These are phyloP conservation scores for Trachymyrmex cornetzi DNA, from an alignment of 1,140 invertebrate species.

Conservation along the genomic window DNA sequence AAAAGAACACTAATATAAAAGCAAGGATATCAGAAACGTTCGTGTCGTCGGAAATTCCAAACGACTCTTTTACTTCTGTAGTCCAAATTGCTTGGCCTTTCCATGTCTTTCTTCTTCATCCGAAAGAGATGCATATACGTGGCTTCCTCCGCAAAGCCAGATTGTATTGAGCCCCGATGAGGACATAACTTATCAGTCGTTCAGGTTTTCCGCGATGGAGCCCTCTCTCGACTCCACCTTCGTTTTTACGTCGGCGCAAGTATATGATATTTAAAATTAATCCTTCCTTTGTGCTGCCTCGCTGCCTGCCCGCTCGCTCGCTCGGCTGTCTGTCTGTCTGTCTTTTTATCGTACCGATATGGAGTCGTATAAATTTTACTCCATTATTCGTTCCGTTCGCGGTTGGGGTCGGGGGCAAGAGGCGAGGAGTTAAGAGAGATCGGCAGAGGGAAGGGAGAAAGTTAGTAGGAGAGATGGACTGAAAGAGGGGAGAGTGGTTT, in stretches of 20 bases:
- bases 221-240: conserved; percentile 74
- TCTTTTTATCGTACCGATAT: conserved; percentile 86
- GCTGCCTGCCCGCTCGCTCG: conserved; percentile 60
- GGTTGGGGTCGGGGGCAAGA: conserved; percentile 64
- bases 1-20: background rate
- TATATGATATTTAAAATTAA: conserved; percentile 87
- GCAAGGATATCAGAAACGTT: conserved; percentile 10
- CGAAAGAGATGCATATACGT: conserved; percentile 51
- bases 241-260: conserved; percentile 78
- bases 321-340: conserved; percentile 78
- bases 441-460: conserved; percentile 48
- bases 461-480: conserved; percentile 10
- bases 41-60: conserved; percentile 9
- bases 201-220: conserved; percentile 64
- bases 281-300: conserved; percentile 85
- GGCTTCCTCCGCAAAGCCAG: conserved; percentile 62
- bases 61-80: conserved; percentile 30
- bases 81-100: conserved; percentile 59
- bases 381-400: conserved; percentile 80
- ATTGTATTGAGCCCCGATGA: conserved; percentile 46
- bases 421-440: conserved; percentile 60
- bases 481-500: conserved; percentile 36
- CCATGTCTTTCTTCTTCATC: conserved; percentile 53
- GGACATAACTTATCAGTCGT: conserved; percentile 77
- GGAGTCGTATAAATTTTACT: conserved; percentile 86